Evolutionary conservation across 2,888 invertebrate genomes (phyloP).

Genomic region (Leptopilina syphax): DNA sequence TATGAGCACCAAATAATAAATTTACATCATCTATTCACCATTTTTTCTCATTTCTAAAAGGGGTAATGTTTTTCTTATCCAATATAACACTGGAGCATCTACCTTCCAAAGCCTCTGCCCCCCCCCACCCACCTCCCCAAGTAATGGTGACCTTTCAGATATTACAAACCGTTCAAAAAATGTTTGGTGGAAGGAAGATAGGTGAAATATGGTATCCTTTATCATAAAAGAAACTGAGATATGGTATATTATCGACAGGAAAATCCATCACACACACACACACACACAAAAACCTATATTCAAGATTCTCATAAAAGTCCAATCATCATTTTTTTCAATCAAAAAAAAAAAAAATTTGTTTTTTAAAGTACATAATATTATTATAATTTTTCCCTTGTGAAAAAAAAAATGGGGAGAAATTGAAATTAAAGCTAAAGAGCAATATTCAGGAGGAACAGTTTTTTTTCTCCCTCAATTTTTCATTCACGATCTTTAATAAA

Average conservation of each 20-base stretch:
- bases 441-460: too few species aligned
- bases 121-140: neutral
- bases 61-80: too few species aligned
- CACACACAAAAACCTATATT: neutral
- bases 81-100: too few species aligned
- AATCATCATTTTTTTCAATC: neutral
- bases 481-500: too few species aligned
- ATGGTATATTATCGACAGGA: neutral
- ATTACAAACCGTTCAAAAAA: conserved; percentile 11
- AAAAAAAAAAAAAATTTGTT: neutral
- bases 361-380: neutral
- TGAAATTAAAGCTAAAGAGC: too few species aligned
- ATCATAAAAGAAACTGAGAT: conserved; percentile 13
- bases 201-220: conserved; percentile 22
- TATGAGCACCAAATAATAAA: too few species aligned
- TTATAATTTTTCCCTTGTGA: too few species aligned
- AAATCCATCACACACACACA: neutral
- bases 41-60: too few species aligned
- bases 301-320: conserved; percentile 18
- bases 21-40: too few species aligned
- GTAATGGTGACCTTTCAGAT: conserved; percentile 27
- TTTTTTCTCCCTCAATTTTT: too few species aligned
- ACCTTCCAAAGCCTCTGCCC: neutral
- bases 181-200: neutral
- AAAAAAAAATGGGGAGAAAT: too few species aligned